A percentile compares a stretch with the other conserved stretches of the same genome.
Evolutionary conservation across 2,113 vertebrate species (phyloP).

Genomic region (Galemys pyrenaicus): DNA sequence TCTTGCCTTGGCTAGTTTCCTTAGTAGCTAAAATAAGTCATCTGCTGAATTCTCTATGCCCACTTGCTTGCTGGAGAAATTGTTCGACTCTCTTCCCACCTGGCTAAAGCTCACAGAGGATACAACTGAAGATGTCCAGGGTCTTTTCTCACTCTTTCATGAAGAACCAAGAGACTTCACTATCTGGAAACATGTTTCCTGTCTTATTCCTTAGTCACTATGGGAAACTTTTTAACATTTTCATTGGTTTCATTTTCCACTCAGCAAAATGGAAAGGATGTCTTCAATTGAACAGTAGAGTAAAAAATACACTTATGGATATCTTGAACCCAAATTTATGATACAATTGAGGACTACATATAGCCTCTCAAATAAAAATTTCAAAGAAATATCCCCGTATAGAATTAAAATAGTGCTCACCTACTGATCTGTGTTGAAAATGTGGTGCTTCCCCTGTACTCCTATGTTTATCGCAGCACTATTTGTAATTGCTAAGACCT

Average conservation of each 20-base stretch:
- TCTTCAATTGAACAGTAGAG: neutral
- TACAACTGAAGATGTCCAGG: neutral
- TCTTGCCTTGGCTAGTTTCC: constrained; percentile 63
- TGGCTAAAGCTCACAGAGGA: neutral
- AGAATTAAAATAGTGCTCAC: neutral
- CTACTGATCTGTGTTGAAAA: neutral
- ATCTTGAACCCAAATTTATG: neutral
- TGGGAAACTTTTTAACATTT: constrained; percentile 22
- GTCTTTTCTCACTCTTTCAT: neutral
- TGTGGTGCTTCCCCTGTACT: neutral
- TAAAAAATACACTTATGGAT: neutral
- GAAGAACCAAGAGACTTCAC: constrained; percentile 12
- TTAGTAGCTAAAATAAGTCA: constrained; percentile 57
- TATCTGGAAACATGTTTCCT: constrained; percentile 55
- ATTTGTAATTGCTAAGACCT: too few species aligned
- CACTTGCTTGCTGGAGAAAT: constrained; percentile 46
- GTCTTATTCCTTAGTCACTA: constrained; percentile 61
- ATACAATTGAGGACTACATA: neutral
- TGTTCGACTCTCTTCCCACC: neutral
- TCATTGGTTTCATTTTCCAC: constrained; percentile 34
- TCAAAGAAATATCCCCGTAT: neutral
- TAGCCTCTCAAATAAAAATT: neutral
- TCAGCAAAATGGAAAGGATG: neutral
- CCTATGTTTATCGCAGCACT: too few species aligned
- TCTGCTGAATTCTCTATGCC: constrained; percentile 64